phyloP scores from a whole-genome alignment of 2,113 vertebrate species.

The Motacilla tschutschensis region DNA sequence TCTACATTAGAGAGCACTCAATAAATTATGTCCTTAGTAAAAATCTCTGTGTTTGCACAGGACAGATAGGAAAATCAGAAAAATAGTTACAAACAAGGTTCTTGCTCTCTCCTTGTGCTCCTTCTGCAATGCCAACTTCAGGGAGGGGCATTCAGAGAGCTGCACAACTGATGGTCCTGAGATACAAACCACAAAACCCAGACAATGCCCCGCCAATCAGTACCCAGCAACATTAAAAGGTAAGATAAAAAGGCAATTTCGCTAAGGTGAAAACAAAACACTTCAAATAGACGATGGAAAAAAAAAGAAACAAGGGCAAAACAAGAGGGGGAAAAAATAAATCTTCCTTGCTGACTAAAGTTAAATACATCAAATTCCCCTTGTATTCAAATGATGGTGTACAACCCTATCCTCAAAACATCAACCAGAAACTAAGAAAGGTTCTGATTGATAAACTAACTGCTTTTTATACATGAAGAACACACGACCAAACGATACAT shows the following conservation, averaged over 20 bases:
- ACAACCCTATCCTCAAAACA: background rate
- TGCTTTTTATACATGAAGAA: background rate
- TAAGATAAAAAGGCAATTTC: background rate
- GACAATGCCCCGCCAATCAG: rapidly evolving
- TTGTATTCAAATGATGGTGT: background rate
- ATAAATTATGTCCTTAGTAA: background rate
- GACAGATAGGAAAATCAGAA: background rate
- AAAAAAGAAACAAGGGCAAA: background rate
- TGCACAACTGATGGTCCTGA: background rate
- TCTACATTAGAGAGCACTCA: background rate
- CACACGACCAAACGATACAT: background rate
- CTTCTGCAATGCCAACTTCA: background rate
- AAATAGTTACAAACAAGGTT: background rate
- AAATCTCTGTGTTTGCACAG: background rate
- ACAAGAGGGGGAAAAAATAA: rapidly evolving
- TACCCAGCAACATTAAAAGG: too few relatives aligned
- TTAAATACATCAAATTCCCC: background rate
- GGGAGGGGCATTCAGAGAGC: background rate
- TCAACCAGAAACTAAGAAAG: background rate
- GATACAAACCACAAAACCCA: background rate
- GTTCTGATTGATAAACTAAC: background rate
- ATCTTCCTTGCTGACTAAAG: background rate
- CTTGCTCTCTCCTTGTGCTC: background rate
- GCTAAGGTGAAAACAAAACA: background rate
- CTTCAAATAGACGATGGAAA: background rate